phyloP scores from a whole-genome alignment of 2,888 invertebrate genomes.

The Augochlorella aurata region DNA sequence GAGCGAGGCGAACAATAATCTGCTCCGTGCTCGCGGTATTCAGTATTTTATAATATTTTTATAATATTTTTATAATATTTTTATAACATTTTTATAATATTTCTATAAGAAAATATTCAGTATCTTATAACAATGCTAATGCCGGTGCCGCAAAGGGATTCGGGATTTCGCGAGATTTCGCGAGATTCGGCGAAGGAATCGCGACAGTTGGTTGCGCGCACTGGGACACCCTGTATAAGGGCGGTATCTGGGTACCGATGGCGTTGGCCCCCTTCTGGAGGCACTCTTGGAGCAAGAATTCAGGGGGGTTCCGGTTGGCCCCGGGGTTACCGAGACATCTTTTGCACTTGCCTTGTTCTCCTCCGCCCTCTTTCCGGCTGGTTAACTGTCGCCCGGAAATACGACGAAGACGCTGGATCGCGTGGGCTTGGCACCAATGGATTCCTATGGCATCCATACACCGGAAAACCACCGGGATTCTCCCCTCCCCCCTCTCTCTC shows the following conservation, averaged over 20 bases:
- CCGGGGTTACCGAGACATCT: slow-evolving; percentile 48
- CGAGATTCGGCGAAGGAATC: no score
- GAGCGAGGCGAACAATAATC: no score
- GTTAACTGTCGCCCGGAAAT: slow-evolving; percentile 59
- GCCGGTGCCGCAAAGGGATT: no score
- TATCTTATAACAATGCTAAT: no score
- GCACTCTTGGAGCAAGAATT: slow-evolving; percentile 62
- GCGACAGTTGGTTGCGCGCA: no score
- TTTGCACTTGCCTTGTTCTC: slow-evolving; percentile 42
- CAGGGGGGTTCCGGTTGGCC: slow-evolving; percentile 54
- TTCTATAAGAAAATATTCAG: no score
- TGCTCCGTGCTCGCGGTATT: no score
- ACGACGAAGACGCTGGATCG: slow-evolving; percentile 41
- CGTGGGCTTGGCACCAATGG: slow-evolving; percentile 37
- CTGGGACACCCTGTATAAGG: neutral
- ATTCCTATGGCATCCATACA: slow-evolving; percentile 25
- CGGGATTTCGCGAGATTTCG: no score
- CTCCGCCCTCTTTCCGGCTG: slow-evolving; percentile 56
- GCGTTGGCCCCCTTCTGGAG: slow-evolving; percentile 24
- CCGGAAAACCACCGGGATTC: slow-evolving; percentile 25
- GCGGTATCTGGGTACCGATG: neutral
- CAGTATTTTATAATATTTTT: no score
- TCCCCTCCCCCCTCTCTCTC: neutral
- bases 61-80: no score
- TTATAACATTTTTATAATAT: no score